Evolutionary conservation across 2,797 vertebrate genomes (phyloP).

Genomic region (Lophius americanus): DNA sequence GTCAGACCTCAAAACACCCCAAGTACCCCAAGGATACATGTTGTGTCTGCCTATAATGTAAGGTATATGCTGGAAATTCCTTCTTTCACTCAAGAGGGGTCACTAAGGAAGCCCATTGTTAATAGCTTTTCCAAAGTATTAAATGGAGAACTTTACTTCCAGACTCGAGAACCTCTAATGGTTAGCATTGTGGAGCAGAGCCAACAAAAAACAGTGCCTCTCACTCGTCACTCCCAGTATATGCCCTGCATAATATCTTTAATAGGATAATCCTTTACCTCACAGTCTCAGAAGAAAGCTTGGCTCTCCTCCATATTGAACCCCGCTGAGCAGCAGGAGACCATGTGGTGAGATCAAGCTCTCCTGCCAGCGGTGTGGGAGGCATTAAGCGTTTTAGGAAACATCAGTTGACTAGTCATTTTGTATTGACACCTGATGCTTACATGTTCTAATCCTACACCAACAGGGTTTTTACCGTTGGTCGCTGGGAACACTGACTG

Average conservation of each 20-base stretch:
- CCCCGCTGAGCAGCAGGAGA: slow-evolving; percentile 26
- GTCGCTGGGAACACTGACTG: slow-evolving; percentile 2
- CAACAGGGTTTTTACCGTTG: slow-evolving; percentile 31
- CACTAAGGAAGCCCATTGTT: no score
- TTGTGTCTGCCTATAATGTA: no score
- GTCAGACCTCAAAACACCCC: no score
- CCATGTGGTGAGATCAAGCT: slow-evolving; percentile 24
- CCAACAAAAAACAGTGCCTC: slow-evolving; percentile 39
- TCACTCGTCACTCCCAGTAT: slow-evolving; percentile 37
- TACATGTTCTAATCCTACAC: slow-evolving; percentile 37
- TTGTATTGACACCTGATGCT: slow-evolving; percentile 41
- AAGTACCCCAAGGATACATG: no score
- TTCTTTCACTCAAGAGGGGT: no score
- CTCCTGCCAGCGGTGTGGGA: slow-evolving; percentile 45
- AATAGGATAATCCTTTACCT: slow-evolving; percentile 52
- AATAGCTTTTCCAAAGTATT: no score
- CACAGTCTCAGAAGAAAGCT: slow-evolving; percentile 26
- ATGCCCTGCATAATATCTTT: slow-evolving; percentile 43
- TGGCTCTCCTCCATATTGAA: slow-evolving; percentile 23
- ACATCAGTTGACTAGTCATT: slow-evolving; percentile 48
- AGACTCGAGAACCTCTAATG: not conserved
- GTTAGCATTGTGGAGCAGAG: slow-evolving; percentile 2
- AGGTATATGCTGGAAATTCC: no score
- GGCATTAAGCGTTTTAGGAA: slow-evolving; percentile 45
- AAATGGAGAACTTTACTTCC: no score